Evolutionary conservation across 30 jellyfish, hydroid and myxozoan genomes (phyloP).

Genomic region (Aurelia aurita): DNA sequence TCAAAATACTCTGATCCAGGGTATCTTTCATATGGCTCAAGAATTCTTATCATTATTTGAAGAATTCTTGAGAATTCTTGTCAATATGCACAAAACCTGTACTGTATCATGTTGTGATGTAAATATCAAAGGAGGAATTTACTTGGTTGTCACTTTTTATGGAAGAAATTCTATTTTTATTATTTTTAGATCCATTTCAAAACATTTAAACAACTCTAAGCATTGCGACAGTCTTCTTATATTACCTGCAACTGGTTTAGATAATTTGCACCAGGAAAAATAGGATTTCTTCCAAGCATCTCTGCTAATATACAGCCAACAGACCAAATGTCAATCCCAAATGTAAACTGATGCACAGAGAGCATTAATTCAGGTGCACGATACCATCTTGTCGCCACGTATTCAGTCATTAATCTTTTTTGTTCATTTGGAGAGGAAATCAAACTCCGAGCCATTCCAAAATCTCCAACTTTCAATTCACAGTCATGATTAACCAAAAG

Average conservation of each 20-base stretch:
- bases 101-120: too few species aligned
- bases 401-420: conserved; percentile 92
- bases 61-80: too few species aligned
- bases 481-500: conserved; percentile 87
- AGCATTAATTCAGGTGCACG: conserved; percentile 98
- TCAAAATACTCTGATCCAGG: too few species aligned
- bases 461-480: conserved; percentile 93
- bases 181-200: too few species aligned
- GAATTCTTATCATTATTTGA: too few species aligned
- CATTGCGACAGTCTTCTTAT: not conserved
- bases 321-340: conserved; percentile 96
- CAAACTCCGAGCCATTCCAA: conserved; percentile 98
- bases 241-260: conserved; percentile 94
- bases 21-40: too few species aligned
- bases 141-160: too few species aligned
- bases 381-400: conserved; percentile 98
- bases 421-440: conserved; percentile 92
- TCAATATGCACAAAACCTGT: too few species aligned
- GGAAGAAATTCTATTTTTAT: too few species aligned
- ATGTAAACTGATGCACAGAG: conserved; percentile 89
- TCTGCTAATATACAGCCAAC: conserved; percentile 98
- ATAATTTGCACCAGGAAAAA: conserved; percentile 94
- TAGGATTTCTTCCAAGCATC: conserved; percentile 88
- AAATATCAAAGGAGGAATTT: too few species aligned
- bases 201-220: not conserved